Conservation (phyloP, 2,113 vertebrate species). For the Pseudopodoces humilis region DNA sequence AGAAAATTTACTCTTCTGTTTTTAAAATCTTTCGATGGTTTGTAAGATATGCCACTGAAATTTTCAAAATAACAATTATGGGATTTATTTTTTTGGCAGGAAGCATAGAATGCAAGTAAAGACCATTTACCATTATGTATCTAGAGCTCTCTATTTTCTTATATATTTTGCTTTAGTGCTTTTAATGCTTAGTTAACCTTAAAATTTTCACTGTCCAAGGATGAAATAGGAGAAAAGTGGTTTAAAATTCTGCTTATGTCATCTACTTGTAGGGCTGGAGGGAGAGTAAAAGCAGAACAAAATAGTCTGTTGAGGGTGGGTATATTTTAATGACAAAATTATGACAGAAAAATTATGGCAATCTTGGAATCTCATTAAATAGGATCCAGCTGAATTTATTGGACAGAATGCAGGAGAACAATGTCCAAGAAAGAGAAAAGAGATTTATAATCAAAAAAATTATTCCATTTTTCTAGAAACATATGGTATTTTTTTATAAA, state of each 20-base stretch:
- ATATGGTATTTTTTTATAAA: neutral
- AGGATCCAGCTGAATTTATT: neutral
- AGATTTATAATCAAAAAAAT: neutral
- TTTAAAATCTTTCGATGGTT: neutral
- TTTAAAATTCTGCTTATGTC: neutral
- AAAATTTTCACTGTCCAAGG: neutral
- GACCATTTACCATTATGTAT: neutral
- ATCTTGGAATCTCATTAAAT: neutral
- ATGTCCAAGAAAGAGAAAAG: neutral
- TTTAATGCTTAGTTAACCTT: neutral
- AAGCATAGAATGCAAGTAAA: neutral
- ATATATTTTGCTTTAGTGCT: neutral
- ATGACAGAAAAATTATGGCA: neutral
- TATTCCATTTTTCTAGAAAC: neutral
- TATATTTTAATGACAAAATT: neutral
- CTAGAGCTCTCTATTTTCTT: neutral
- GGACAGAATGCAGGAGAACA: neutral
- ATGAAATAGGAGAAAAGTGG: neutral
- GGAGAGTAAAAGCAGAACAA: neutral
- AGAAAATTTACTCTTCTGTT: neutral
- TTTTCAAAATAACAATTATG: neutral
- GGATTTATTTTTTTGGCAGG: neutral
- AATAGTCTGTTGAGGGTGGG: neutral
- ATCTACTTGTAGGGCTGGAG: neutral
- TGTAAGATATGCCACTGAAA: neutral